Conservation (phyloP, 2,113 vertebrate genomes). For the Microtus montanus region DNA sequence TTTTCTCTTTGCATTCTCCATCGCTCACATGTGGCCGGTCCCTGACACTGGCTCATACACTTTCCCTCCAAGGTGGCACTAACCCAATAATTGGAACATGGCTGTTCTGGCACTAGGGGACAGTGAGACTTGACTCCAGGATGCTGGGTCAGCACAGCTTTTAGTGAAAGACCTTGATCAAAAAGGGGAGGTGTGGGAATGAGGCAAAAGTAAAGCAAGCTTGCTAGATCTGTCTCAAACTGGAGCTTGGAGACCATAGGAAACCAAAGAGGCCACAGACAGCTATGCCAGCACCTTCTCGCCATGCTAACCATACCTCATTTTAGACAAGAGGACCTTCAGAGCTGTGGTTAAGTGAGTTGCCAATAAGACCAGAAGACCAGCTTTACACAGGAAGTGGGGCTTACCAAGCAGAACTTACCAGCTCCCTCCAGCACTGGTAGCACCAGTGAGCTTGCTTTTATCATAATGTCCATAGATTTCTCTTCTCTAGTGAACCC, state of each 20-base stretch:
- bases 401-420: neutral
- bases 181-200: neutral
- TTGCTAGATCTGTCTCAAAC: neutral
- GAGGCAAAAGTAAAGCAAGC: too few relatives aligned
- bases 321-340: neutral
- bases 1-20: neutral
- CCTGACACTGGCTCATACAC: neutral
- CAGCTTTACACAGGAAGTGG: neutral
- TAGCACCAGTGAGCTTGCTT: neutral
- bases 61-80: neutral
- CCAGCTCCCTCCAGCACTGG: neutral
- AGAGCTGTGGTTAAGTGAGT: neutral
- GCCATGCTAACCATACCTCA: neutral
- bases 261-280: neutral
- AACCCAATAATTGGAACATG: neutral
- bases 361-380: neutral
- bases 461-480: neutral
- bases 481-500: neutral
- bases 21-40: neutral
- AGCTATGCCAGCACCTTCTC: neutral
- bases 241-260: neutral
- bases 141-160: neutral
- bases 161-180: neutral
- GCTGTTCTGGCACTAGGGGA: neutral
- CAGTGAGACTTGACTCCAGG: neutral